Conservation (phyloP, 2,888 invertebrate species). For the Lepeophtheirus nordmannii region DNA sequence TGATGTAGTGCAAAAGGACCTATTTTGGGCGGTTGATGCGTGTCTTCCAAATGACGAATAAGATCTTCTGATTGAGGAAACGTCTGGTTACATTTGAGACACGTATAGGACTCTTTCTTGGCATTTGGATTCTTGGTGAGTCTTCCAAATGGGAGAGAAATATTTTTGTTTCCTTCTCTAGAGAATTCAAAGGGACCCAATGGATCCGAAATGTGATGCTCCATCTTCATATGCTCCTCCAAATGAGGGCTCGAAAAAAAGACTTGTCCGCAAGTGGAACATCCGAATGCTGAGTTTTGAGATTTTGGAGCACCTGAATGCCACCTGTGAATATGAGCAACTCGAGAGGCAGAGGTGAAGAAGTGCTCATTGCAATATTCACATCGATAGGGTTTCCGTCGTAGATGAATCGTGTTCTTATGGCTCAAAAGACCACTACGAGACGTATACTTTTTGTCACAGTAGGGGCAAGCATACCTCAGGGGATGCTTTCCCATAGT, state of each 20-base stretch:
- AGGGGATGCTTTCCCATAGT: not conserved
- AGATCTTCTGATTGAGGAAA: not conserved
- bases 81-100: not conserved
- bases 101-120: not conserved
- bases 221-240: not conserved
- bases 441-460: not conserved
- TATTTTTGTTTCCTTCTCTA: too few relatives aligned
- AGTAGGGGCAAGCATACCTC: not conserved
- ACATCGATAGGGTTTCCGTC: not conserved
- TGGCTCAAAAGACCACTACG: not conserved
- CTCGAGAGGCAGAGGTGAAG: not conserved
- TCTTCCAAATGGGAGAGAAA: too few relatives aligned
- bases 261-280: not conserved
- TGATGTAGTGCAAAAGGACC: not conserved
- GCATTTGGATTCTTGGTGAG: too few relatives aligned
- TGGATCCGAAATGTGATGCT: not conserved
- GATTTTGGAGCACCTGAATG: not conserved
- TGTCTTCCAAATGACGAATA: not conserved
- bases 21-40: not conserved
- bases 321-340: not conserved
- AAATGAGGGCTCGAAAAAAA: not conserved
- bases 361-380: slow-evolving; percentile 3
- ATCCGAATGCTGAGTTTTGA: not conserved
- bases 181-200: too few relatives aligned
- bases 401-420: not conserved